These are phyloP conservation scores for Capitulum mitella DNA, from an alignment of 2,888 invertebrate genomes.

Conservation along the genomic window DNA sequence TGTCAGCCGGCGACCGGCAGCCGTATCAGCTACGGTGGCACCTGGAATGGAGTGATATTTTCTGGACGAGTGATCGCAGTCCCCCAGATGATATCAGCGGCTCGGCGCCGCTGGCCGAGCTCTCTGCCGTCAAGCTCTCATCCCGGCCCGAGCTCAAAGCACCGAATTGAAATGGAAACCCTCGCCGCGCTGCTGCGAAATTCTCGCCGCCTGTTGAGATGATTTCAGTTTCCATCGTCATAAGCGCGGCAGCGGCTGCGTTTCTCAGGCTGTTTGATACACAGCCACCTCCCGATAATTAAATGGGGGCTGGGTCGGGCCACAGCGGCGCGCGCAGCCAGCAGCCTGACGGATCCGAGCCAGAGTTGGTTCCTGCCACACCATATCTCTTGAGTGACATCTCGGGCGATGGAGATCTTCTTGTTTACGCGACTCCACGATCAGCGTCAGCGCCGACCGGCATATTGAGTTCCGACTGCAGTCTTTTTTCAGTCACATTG, in stretches of 20 bases:
- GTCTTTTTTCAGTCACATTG: too few relatives aligned
- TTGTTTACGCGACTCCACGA: too few relatives aligned
- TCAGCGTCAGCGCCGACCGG: too few relatives aligned
- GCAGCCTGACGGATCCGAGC: too few relatives aligned
- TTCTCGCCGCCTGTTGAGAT: not conserved
- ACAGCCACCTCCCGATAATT: not conserved
- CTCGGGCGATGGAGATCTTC: too few relatives aligned
- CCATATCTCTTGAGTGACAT: too few relatives aligned
- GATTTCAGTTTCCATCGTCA: constrained; percentile 14
- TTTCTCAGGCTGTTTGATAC: not conserved
- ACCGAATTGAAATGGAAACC: constrained; percentile 10
- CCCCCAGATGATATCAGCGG: constrained; percentile 3
- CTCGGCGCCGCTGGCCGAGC: not conserved
- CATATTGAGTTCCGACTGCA: too few relatives aligned
- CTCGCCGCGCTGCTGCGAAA: not conserved
- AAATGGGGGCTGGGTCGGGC: not conserved
- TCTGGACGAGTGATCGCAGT: not conserved
- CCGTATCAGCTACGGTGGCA: not conserved
- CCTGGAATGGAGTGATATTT: not conserved
- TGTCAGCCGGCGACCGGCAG: not conserved
- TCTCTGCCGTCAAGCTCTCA: not conserved
- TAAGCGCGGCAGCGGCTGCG: not conserved
- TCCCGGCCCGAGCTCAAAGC: not conserved
- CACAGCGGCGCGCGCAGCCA: too few relatives aligned
- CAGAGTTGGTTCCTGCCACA: too few relatives aligned